Percentiles rank a stretch among this genome's conserved stretches.
These are phyloP conservation scores for Empis stercorea DNA, from an alignment of 2,888 invertebrate species.

Conservation along the genomic window DNA sequence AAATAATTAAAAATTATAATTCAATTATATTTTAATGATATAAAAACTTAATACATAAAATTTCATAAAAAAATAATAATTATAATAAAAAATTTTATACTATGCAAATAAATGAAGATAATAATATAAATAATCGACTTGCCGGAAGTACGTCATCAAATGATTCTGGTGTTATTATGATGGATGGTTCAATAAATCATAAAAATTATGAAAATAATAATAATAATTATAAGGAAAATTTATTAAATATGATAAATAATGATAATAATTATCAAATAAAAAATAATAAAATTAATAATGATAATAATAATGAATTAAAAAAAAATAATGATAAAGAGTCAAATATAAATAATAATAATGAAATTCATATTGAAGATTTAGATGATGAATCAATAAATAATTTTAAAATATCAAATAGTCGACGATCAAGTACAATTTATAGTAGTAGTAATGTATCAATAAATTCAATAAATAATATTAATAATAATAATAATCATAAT, in stretches of 20 bases:
- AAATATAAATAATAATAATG: neutral
- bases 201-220: no score
- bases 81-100: neutral
- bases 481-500: no score
- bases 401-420: neutral
- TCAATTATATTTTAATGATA: no score
- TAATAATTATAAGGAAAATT: no score
- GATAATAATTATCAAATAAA: no score
- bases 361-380: neutral
- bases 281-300: neutral
- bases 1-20: no score
- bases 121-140: conserved; percentile 14
- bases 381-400: neutral
- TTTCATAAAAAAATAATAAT: no score
- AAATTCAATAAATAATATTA: neutral
- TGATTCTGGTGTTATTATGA: conserved; percentile 29
- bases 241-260: no score
- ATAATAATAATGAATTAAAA: neutral
- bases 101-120: no score
- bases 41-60: no score
- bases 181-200: conserved; percentile 14
- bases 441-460: neutral
- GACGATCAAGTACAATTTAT: neutral
- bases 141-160: conserved; percentile 25
- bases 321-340: no score